Conservation (phyloP, 2,888 invertebrate species). For the Melieria crassipennis region DNA sequence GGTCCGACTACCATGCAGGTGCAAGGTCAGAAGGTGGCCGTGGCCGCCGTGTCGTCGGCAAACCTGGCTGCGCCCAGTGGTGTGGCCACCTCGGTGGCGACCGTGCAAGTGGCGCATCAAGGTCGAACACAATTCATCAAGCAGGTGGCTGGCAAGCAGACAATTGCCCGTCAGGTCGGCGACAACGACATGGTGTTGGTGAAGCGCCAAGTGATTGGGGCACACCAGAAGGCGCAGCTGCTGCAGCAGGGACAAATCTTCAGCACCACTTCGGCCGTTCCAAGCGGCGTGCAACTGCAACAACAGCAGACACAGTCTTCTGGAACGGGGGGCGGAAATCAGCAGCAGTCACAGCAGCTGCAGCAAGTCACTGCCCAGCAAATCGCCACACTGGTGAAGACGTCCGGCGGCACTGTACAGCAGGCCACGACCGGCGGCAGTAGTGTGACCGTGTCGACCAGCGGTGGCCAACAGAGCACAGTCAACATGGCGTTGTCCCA, state of each 20-base stretch:
- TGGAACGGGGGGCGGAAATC: constrained; percentile 60
- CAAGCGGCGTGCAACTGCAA: constrained; percentile 65
- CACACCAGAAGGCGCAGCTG: constrained; percentile 65
- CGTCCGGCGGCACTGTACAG: constrained; percentile 52
- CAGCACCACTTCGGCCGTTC: constrained; percentile 64
- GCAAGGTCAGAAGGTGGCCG: constrained; percentile 64
- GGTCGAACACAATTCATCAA: constrained; percentile 64
- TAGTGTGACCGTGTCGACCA: constrained; percentile 58
- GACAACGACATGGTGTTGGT: constrained; percentile 71
- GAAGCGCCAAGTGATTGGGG: constrained; percentile 67
- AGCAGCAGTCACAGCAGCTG: constrained; percentile 54
- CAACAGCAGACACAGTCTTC: constrained; percentile 54
- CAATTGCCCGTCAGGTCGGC: constrained; percentile 68
- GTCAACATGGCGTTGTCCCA: constrained; percentile 65
- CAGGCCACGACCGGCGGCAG: constrained; percentile 39
- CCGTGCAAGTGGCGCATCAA: constrained; percentile 68
- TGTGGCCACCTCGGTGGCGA: constrained; percentile 63
- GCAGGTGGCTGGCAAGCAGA: constrained; percentile 64
- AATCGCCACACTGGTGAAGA: constrained; percentile 63
- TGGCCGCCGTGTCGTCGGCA: constrained; percentile 58
- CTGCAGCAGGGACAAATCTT: constrained; percentile 69
- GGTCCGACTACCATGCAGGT: constrained; percentile 53
- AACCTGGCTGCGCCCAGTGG: constrained; percentile 51
- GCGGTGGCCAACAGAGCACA: constrained; percentile 49
- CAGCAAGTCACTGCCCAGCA: constrained; percentile 59